These are phyloP conservation scores for Alethe diademata DNA, from an alignment of 2,113 vertebrate species.

Conservation along the genomic window DNA sequence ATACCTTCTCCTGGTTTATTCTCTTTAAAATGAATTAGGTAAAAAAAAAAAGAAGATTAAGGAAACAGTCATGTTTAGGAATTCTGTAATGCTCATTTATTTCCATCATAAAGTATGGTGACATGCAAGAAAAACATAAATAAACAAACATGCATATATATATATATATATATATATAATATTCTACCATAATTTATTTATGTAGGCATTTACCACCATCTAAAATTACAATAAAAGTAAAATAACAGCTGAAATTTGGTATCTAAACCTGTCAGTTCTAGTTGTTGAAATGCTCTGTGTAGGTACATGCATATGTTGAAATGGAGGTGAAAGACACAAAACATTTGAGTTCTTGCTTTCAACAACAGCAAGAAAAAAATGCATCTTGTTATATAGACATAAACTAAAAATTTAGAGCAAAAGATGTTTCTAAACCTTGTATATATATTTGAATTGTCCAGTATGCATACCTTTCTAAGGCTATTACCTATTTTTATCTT, in stretches of 20 bases:
- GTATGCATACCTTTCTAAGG: neutral
- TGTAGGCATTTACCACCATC: neutral
- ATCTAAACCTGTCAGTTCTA: neutral
- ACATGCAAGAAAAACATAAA: neutral
- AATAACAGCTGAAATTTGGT: neutral
- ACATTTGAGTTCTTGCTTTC: neutral
- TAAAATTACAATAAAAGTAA: neutral
- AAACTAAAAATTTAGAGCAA: neutral
- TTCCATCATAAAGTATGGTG: neutral
- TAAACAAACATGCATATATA: neutral
- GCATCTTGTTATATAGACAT: neutral
- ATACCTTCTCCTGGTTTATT: neutral
- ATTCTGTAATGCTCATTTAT: neutral
- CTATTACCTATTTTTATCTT: neutral
- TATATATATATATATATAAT: too few relatives aligned
- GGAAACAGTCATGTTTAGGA: neutral
- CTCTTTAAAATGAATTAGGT: neutral
- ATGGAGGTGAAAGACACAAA: neutral
- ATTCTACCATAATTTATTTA: neutral
- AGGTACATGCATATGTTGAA: neutral
- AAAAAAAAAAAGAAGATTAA: neutral
- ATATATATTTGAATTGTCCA: neutral
- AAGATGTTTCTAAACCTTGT: neutral
- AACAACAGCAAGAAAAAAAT: neutral
- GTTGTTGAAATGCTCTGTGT: neutral